Percentiles rank a stretch among this genome's conserved stretches.
Conservation (phyloP, 2,797 vertebrate species). For the Coccyzus lansbergi region DNA sequence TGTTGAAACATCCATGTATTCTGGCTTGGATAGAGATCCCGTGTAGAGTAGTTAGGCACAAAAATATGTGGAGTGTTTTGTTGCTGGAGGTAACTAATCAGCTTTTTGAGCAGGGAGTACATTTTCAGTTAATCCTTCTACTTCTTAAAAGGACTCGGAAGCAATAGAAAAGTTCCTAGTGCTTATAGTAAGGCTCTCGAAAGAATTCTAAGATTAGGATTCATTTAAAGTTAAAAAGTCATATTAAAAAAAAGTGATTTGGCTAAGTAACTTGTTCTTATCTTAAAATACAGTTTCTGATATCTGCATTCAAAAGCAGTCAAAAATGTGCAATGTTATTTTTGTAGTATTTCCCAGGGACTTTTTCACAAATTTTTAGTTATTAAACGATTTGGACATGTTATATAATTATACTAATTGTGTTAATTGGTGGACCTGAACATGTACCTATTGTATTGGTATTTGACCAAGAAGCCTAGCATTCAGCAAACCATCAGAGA, state of each 20-base stretch:
- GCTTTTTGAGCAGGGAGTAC: constrained; percentile 4
- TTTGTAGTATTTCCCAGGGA: background rate
- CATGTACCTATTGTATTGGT: background rate
- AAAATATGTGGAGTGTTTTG: background rate
- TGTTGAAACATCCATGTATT: background rate
- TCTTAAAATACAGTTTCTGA: background rate
- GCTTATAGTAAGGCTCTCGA: background rate
- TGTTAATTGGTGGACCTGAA: background rate
- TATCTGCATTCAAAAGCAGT: background rate
- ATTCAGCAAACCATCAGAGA: background rate
- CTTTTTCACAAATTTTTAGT: background rate
- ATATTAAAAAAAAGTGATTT: background rate
- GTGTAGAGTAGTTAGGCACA: background rate
- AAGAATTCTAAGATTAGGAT: constrained; percentile 33
- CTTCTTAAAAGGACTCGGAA: background rate
- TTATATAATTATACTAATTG: background rate
- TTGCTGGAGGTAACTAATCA: background rate
- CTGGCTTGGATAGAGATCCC: background rate
- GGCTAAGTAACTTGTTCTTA: constrained; percentile 25
- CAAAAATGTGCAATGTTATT: background rate
- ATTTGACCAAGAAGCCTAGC: background rate
- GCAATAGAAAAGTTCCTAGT: background rate
- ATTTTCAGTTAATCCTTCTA: constrained; percentile 4
- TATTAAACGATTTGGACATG: background rate
- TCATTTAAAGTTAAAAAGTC: constrained; percentile 7